Percentiles rank a stretch among this genome's conserved stretches.
Conservation (phyloP, 2,888 invertebrate genomes). For the Apodemia mormo region DNA sequence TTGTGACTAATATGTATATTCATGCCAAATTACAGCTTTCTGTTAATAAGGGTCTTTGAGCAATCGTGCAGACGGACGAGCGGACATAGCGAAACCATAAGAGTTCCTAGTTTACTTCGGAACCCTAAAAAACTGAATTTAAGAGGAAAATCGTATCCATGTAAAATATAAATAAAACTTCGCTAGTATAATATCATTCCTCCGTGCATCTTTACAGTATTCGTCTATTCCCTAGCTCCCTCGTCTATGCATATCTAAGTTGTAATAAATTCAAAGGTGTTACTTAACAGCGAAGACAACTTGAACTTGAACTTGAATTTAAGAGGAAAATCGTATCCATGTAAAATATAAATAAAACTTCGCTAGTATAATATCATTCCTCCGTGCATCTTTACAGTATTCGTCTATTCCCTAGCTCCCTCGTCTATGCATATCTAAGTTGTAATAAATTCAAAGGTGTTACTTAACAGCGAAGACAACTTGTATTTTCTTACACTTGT, state of each 20-base stretch:
- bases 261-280: slow-evolving; percentile 19
- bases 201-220: neutral
- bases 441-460: slow-evolving; percentile 19
- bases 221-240: slow-evolving; percentile 16
- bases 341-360: slow-evolving; percentile 8
- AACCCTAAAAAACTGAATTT: too few relatives aligned
- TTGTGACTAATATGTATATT: too few relatives aligned
- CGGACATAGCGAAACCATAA: too few relatives aligned
- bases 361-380: slow-evolving; percentile 11
- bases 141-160: neutral
- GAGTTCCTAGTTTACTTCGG: too few relatives aligned
- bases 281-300: neutral
- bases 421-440: slow-evolving; percentile 18
- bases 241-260: slow-evolving; percentile 18
- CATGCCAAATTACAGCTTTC: too few relatives aligned
- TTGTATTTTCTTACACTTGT: neutral
- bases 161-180: slow-evolving; percentile 8
- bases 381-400: neutral
- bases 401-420: slow-evolving; percentile 16
- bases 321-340: neutral
- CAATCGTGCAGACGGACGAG: too few relatives aligned
- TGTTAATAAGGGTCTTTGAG: too few relatives aligned
- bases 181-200: slow-evolving; percentile 11
- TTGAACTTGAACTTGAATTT: too few relatives aligned
- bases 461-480: neutral